Percentiles rank a stretch among this genome's conserved stretches.
Conservation (phyloP, 2,888 invertebrate species). For the Oligia latruncula region DNA sequence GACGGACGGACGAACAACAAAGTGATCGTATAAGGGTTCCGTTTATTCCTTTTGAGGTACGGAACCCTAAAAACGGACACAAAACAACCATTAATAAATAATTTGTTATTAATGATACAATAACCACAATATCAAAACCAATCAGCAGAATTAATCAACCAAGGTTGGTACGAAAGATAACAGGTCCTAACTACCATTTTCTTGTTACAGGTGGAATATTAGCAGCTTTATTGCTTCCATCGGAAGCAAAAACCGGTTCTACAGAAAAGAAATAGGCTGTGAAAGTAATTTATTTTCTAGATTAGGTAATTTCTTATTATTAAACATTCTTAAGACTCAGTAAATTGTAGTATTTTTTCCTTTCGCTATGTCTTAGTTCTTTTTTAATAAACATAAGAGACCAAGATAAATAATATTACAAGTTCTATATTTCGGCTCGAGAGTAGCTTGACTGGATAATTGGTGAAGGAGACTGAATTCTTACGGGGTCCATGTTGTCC, state of each 20-base stretch:
- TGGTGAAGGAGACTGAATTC: too few species aligned
- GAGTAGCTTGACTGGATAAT: too few species aligned
- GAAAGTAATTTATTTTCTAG: background rate
- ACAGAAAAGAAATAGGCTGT: background rate
- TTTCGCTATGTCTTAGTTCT: background rate
- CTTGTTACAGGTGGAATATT: constrained; percentile 52
- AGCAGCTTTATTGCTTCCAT: constrained; percentile 46
- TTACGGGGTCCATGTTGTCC: too few species aligned
- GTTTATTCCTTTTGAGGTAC: too few species aligned
- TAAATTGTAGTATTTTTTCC: background rate
- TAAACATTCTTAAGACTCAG: background rate
- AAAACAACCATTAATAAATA: background rate
- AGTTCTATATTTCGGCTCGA: too few species aligned
- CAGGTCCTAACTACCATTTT: background rate
- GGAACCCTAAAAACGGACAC: too few species aligned
- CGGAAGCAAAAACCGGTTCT: constrained; percentile 12
- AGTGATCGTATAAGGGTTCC: too few species aligned
- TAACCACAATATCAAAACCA: background rate
- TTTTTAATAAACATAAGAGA: too few species aligned
- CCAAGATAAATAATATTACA: background rate
- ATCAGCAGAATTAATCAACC: background rate
- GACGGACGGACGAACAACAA: too few species aligned
- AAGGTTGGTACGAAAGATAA: background rate
- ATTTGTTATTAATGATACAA: background rate
- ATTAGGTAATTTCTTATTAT: constrained; percentile 10